phyloP scores from a whole-genome alignment of 1,140 invertebrate genomes.

The Drosophila nebulosa region DNA sequence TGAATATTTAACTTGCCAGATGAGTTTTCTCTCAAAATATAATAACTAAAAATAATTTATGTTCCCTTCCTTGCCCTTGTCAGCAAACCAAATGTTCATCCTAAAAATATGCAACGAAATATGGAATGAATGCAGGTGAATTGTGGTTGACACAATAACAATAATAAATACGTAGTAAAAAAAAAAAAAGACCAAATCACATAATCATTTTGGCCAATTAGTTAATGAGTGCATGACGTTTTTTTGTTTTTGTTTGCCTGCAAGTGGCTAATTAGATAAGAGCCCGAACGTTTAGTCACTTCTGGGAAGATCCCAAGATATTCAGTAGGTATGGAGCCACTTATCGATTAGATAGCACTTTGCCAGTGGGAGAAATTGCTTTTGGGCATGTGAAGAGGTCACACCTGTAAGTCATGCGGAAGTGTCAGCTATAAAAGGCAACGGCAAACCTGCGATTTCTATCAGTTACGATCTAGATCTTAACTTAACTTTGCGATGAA shows the following conservation, averaged over 20 bases:
- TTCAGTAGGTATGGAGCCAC: not conserved
- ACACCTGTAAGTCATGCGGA: not conserved
- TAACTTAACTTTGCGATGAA: not conserved
- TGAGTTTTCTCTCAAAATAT: not conserved
- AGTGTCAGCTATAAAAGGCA: not conserved
- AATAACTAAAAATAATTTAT: not conserved
- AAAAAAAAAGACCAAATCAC: not conserved
- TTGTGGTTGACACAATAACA: too few species aligned
- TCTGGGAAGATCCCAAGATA: not conserved
- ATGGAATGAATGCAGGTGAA: not conserved
- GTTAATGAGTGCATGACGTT: not conserved
- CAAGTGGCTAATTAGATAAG: not conserved
- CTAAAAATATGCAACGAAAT: not conserved
- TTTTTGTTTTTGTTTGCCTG: not conserved
- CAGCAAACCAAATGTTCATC: not conserved
- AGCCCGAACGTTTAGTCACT: not conserved
- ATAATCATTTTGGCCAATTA: not conserved
- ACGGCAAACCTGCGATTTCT: not conserved
- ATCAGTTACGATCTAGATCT: not conserved
- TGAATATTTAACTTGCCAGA: slow-evolving; percentile 22
- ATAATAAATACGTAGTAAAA: not conserved
- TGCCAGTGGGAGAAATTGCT: not conserved
- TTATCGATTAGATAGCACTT: not conserved
- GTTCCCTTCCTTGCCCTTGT: not conserved
- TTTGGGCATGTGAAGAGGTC: not conserved